Evolutionary conservation across 23 tunicate species (phyloP), one percentile per base, ranked within the genome.

Genomic region (Ciona savignyi): DNA sequence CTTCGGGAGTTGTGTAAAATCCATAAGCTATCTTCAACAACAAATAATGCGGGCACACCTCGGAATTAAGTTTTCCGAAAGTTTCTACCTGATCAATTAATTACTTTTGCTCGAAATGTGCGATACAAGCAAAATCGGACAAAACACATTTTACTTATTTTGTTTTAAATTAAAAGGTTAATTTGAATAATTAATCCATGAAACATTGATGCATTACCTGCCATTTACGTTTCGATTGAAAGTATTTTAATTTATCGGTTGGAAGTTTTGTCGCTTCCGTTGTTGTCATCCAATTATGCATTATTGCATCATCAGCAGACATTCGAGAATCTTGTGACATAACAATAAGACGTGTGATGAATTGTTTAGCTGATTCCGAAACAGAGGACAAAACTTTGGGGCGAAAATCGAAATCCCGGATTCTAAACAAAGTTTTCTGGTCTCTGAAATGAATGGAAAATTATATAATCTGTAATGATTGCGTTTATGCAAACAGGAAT

Each of bases 381-480:
- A 78, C 60, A 22, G 30, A 23, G 21, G 67, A 22, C 32, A 74
- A 81, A 30, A 34, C 49, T 34, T 67, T 65, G 62, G 33, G 61
- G n/a, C 69, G 31, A 35, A 65, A 65, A 25, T 48, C 70, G 66
- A 68, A 72, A 24, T 81, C 79, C 1, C 79, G 79, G 29, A 75
- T 25, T 30, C 60, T 26, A 6, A 75, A 29, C 51, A 84, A 3
- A 0, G 89, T 84, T 3, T 35, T 30, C 20, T 76, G 80, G 78
- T 84, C 89, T 11, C 89, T 84, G 65, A 23, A 62, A 23, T 20
- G n/a, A n/a, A n/a, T n/a, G n/a, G n/a, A n/a, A n/a, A n/a, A n/a
- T n/a, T n/a, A n/a, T n/a, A n/a, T n/a, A n/a, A n/a, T n/a, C n/a
- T n/a, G n/a, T n/a, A n/a, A n/a, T n/a, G n/a, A n/a, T 48, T 20